These are phyloP conservation scores for Eucriotettix oculatus DNA, from an alignment of 2,888 invertebrate genomes.

Conservation along the genomic window DNA sequence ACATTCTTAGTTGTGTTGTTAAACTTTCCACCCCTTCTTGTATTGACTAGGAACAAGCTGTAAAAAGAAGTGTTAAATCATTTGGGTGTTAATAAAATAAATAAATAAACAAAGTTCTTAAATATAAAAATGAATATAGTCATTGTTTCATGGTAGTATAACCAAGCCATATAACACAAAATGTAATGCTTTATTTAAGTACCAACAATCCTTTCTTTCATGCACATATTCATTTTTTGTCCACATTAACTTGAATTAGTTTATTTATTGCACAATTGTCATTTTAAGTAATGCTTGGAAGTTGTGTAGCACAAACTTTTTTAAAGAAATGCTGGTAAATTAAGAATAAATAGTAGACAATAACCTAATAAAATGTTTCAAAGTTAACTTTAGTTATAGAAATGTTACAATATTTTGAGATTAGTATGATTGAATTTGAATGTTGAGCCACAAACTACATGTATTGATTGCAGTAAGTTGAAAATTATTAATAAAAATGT, in stretches of 20 bases:
- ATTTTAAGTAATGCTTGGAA: conserved; percentile 7
- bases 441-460: too few species aligned
- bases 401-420: not conserved
- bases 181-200: conserved; percentile 6
- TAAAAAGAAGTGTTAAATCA: conserved; percentile 12
- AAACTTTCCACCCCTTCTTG: conserved; percentile 14
- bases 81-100: conserved; percentile 15
- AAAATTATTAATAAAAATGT: too few species aligned
- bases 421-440: not conserved
- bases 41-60: conserved; percentile 14
- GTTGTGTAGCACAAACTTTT: conserved; percentile 10
- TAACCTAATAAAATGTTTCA: conserved; percentile 7
- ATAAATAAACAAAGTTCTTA: conserved; percentile 15
- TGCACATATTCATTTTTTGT: conserved; percentile 1
- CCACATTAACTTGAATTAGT: conserved; percentile 7
- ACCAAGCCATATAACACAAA: conserved; percentile 12
- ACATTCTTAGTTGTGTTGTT: conserved; percentile 1
- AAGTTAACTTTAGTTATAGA: conserved; percentile 2
- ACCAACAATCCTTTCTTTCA: not conserved
- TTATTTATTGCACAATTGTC: conserved; percentile 6
- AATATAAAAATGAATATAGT: conserved; percentile 13
- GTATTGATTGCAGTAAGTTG: too few species aligned
- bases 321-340: conserved; percentile 9
- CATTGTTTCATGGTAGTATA: conserved; percentile 11
- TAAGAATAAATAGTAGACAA: conserved; percentile 11